phyloP scores from a whole-genome alignment of 2,888 invertebrate genomes.

The Tenthredo livida region DNA sequence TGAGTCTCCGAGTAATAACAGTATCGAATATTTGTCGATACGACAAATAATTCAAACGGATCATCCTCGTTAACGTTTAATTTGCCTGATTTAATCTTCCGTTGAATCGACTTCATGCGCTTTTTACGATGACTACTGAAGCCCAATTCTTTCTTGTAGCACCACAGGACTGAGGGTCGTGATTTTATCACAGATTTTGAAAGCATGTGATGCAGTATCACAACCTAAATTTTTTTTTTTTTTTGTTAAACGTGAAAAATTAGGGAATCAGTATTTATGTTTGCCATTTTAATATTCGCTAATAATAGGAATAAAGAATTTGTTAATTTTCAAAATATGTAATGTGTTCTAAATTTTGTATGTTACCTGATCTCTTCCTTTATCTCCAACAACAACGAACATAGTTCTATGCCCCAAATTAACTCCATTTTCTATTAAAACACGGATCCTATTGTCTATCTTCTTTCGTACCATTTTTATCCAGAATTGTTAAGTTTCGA shows the following conservation, averaged over 20 bases:
- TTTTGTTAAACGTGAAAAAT: neutral
- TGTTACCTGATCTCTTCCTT: conserved; percentile 94
- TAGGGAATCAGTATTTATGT: neutral
- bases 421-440: conserved; percentile 98
- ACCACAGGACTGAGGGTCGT: conserved; percentile 97
- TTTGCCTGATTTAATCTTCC: conserved; percentile 93
- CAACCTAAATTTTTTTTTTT: conserved; percentile 83
- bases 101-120: conserved; percentile 89
- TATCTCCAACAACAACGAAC: conserved; percentile 97
- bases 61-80: conserved; percentile 96
- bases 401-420: conserved; percentile 93
- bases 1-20: conserved; percentile 99
- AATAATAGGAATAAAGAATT: neutral
- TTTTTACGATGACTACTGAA: conserved; percentile 92
- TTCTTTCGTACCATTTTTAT: conserved; percentile 91
- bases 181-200: conserved; percentile 96
- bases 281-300: neutral
- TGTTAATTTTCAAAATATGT: neutral
- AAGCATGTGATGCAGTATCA: conserved; percentile 98
- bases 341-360: conserved; percentile 46
- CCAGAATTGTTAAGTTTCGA: neutral
- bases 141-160: conserved; percentile 92
- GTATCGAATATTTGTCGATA: conserved; percentile 97
- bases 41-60: conserved; percentile 96
- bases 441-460: conserved; percentile 96